Conservation (phyloP, 2,797 vertebrate genomes). For the Macropus fuliginosus region DNA sequence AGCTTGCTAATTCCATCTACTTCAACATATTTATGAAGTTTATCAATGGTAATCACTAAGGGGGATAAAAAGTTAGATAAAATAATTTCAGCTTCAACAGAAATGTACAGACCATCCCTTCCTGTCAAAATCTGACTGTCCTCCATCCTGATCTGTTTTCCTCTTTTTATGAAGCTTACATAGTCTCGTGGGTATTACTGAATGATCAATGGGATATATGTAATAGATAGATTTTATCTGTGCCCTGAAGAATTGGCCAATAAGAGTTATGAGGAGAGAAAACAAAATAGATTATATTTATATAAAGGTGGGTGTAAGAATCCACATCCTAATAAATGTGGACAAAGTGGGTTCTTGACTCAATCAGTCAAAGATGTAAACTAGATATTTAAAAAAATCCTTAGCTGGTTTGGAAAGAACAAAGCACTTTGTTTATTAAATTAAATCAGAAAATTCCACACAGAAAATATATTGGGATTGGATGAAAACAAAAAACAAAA, state of each 20-base stretch:
- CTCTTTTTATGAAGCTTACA: neutral
- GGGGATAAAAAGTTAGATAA: neutral
- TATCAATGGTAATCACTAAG: neutral
- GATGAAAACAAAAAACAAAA: neutral
- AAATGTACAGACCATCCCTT: neutral
- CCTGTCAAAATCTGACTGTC: neutral
- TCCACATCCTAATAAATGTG: neutral
- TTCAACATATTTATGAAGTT: neutral
- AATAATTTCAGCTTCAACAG: neutral
- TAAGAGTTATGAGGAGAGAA: neutral
- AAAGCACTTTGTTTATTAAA: neutral
- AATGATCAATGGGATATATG: neutral
- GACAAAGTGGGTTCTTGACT: neutral
- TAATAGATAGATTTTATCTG: neutral
- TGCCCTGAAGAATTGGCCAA: neutral
- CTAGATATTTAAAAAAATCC: neutral
- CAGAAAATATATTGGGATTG: neutral
- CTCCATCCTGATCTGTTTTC: neutral
- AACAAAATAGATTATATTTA: neutral
- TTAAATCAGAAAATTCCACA: neutral
- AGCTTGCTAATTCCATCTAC: neutral
- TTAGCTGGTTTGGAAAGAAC: no score
- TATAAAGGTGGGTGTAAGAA: neutral
- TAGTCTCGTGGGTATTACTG: neutral
- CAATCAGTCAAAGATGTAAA: neutral